Evolutionary conservation across 2,888 invertebrate species (phyloP).

Genomic region (Melipona beecheii): DNA sequence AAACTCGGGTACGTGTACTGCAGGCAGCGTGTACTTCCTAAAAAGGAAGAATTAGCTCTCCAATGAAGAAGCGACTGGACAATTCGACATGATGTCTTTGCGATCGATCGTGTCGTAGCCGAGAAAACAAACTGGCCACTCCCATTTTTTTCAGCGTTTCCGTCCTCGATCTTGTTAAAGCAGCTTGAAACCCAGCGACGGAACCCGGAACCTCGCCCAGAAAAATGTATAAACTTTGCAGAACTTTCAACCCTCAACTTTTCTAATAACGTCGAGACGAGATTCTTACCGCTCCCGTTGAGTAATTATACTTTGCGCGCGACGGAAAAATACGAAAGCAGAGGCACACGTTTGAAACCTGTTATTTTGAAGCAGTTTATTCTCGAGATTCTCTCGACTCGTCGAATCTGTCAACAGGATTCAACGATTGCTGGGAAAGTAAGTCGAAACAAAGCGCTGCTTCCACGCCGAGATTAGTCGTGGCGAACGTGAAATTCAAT

Average conservation of each 20-base stretch:
- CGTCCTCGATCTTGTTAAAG: slow-evolving; percentile 30
- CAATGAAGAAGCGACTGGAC: slow-evolving; percentile 44
- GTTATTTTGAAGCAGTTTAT: too few species aligned
- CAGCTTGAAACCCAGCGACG: slow-evolving; percentile 13
- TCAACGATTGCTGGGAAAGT: background rate
- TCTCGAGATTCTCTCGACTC: background rate
- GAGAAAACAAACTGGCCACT: slow-evolving; percentile 29
- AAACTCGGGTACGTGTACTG: slow-evolving; percentile 2
- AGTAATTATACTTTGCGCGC: slow-evolving; percentile 32
- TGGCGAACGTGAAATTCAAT: background rate
- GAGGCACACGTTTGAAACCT: too few species aligned
- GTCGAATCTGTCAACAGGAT: background rate
- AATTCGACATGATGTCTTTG: slow-evolving; percentile 50
- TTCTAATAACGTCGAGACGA: slow-evolving; percentile 34
- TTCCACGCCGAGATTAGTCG: background rate
- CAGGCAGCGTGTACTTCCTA: background rate
- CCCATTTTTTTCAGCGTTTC: background rate
- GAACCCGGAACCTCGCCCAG: background rate
- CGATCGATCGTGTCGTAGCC: background rate
- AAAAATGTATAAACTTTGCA: slow-evolving; percentile 24
- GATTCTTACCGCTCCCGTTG: slow-evolving; percentile 1
- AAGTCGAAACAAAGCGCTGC: background rate
- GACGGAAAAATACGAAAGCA: too few species aligned
- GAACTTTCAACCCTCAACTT: slow-evolving; percentile 39
- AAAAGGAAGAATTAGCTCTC: slow-evolving; percentile 32